Conservation (phyloP, 2,888 invertebrate genomes). For the Sipunculus nudus region DNA sequence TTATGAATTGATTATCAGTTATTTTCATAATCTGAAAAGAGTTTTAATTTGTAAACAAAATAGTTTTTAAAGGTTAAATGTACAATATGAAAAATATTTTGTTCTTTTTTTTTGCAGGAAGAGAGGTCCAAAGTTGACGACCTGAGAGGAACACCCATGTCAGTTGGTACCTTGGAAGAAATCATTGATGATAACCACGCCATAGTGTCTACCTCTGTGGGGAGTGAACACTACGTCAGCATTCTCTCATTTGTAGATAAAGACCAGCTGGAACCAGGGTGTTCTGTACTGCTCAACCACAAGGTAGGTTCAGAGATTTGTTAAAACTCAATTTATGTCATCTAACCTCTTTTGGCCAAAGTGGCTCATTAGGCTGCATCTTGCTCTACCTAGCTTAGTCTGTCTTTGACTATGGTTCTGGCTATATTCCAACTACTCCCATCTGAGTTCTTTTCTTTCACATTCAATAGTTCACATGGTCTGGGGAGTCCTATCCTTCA, state of each 20-base stretch:
- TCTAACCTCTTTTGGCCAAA: no score
- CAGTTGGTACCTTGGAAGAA: constrained; percentile 98
- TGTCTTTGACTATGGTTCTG: no score
- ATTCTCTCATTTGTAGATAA: constrained; percentile 99
- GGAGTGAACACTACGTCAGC: constrained; percentile 99
- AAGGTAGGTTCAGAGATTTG: constrained; percentile 81
- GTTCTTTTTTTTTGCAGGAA: constrained; percentile 72
- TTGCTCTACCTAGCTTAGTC: no score
- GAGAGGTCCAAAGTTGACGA: constrained; percentile 99
- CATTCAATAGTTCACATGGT: no score
- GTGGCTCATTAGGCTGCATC: no score
- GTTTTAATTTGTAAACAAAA: no score
- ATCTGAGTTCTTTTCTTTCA: no score
- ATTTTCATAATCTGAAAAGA: no score
- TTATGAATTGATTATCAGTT: no score
- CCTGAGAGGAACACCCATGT: constrained; percentile 98
- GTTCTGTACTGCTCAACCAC: constrained; percentile 97
- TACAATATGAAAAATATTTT: background rate
- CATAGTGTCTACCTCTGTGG: constrained; percentile 98
- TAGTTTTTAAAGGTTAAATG: no score
- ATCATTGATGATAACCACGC: constrained; percentile 99
- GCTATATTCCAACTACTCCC: no score
- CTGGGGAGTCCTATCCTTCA: no score
- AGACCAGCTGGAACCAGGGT: constrained; percentile 98
- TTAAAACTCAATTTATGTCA: background rate